Conservation (phyloP, 2,113 vertebrate species). For the Calonectris borealis region DNA sequence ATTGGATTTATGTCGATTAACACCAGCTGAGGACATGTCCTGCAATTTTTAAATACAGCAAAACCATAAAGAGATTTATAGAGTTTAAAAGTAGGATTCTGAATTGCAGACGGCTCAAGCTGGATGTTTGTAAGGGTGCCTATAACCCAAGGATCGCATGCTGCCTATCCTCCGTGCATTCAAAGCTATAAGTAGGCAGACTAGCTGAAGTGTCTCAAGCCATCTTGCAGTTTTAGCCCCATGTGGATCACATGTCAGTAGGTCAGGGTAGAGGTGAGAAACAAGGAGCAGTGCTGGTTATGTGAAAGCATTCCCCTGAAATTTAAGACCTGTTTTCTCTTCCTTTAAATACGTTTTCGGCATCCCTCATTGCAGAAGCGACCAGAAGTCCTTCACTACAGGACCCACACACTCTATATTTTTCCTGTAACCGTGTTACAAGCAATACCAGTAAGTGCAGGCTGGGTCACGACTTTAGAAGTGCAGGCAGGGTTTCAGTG, state of each 20-base stretch:
- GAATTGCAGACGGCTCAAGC: background rate
- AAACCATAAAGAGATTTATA: background rate
- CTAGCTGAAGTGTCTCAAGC: fast-evolving
- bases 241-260: fast-evolving
- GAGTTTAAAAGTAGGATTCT: background rate
- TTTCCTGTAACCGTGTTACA: background rate
- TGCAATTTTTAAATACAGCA: background rate
- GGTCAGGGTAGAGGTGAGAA: background rate
- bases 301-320: background rate
- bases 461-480: background rate
- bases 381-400: background rate
- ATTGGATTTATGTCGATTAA: constrained; percentile 26
- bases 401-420: fast-evolving
- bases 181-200: fast-evolving
- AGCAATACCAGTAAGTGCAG: background rate
- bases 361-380: background rate
- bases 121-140: background rate
- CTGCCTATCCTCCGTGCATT: fast-evolving
- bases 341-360: background rate
- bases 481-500: background rate
- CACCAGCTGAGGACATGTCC: background rate
- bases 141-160: fast-evolving
- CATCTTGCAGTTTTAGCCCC: background rate
- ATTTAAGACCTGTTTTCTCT: background rate
- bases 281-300: background rate